These are phyloP conservation scores for Halictus rubicundus DNA, from an alignment of 1,140 invertebrate genomes.

Conservation along the genomic window DNA sequence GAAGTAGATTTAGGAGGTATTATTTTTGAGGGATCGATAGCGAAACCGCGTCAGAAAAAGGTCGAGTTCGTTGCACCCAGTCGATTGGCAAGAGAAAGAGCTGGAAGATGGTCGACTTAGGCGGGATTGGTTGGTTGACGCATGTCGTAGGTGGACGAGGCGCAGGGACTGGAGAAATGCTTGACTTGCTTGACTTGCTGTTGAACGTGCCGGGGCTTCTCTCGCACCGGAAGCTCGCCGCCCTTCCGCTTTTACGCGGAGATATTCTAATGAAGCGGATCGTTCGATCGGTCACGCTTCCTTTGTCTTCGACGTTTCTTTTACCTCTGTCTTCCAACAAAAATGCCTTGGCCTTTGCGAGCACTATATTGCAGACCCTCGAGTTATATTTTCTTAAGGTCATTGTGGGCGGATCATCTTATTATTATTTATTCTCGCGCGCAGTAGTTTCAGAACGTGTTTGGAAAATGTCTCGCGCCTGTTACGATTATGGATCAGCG, in stretches of 20 bases:
- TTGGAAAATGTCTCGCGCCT: too few species aligned
- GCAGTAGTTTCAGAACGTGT: too few species aligned
- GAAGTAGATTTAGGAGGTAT: background rate
- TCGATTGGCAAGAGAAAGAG: constrained; percentile 27
- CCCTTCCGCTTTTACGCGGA: constrained; percentile 22
- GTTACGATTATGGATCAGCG: too few species aligned
- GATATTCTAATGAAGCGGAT: background rate
- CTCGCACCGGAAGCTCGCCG: constrained; percentile 45
- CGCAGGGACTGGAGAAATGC: constrained; percentile 9
- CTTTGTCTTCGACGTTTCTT: background rate
- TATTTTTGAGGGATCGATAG: too few species aligned
- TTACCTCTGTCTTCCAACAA: background rate
- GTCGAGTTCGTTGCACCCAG: constrained; percentile 64
- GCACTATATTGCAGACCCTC: too few species aligned
- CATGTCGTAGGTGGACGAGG: constrained; percentile 18
- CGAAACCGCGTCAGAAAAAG: constrained; percentile 41
- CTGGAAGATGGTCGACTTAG: constrained; percentile 45
- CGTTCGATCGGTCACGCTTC: background rate
- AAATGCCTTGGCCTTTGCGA: too few species aligned
- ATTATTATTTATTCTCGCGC: too few species aligned
- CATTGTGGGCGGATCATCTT: too few species aligned
- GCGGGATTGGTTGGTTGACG: constrained; percentile 4
- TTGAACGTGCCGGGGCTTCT: constrained; percentile 32
- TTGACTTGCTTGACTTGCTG: background rate
- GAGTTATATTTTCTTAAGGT: too few species aligned